phyloP scores from a whole-genome alignment of 2,113 vertebrate species.

The Muntiacus reevesi region DNA sequence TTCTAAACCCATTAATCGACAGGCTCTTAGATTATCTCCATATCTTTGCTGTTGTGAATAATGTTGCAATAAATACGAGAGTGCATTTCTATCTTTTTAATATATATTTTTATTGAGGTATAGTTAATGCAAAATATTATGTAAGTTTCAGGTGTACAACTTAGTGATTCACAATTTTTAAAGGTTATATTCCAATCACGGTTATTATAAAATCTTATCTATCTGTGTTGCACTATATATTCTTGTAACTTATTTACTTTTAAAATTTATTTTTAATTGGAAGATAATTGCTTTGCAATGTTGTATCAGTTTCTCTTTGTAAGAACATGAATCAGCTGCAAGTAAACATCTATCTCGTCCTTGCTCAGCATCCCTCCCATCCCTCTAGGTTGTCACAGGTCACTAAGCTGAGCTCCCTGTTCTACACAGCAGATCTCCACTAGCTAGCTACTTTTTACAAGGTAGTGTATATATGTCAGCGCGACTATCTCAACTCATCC shows the following conservation, averaged over 20 bases:
- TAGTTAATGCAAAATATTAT: neutral
- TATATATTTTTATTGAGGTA: neutral
- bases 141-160: neutral
- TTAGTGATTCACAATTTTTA: neutral
- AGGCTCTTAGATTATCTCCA: neutral
- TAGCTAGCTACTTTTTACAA: neutral
- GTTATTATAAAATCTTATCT: neutral
- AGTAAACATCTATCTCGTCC: neutral
- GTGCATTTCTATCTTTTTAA: neutral
- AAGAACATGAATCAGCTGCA: neutral
- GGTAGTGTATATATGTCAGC: neutral
- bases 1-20: neutral
- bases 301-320: neutral
- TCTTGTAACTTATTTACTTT: neutral
- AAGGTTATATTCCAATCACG: neutral
- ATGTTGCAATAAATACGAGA: neutral
- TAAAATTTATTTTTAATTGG: neutral
- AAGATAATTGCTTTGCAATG: neutral
- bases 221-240: neutral
- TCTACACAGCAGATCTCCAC: neutral
- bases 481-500: neutral
- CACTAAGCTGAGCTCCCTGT: neutral
- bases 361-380: neutral
- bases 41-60: neutral
- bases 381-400: neutral